Evolutionary conservation across 1,140 invertebrate genomes (phyloP).

Genomic region (Ctenoplectra terminalis): DNA sequence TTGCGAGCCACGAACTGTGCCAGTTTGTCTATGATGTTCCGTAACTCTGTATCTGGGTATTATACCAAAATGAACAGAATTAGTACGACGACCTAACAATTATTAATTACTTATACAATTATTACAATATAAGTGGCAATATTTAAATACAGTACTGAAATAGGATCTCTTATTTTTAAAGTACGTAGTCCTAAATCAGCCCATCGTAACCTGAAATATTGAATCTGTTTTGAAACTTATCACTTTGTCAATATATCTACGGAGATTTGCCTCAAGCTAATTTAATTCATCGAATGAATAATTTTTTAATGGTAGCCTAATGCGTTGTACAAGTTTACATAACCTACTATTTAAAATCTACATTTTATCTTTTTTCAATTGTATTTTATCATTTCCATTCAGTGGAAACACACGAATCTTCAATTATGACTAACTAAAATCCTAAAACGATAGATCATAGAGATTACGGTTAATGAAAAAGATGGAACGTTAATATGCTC

Average conservation of each 20-base stretch:
- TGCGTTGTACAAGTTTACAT: constrained; percentile 41
- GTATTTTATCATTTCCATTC: constrained; percentile 24
- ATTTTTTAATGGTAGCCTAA: constrained; percentile 38
- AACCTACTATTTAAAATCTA: constrained; percentile 48
- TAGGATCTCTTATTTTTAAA: constrained; percentile 42
- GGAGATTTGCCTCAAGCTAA: constrained; percentile 20
- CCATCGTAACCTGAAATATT: constrained; percentile 54
- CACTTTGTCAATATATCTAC: constrained; percentile 22
- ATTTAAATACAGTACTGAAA: constrained; percentile 51
- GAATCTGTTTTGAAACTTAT: constrained; percentile 41
- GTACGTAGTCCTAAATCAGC: constrained; percentile 48
- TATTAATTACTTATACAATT: constrained; percentile 28
- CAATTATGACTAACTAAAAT: constrained; percentile 44
- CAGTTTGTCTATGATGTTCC: constrained; percentile 98
- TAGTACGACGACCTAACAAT: constrained; percentile 17
- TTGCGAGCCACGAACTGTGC: constrained; percentile 99
- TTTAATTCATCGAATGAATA: constrained; percentile 30
- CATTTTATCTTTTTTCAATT: constrained; percentile 18
- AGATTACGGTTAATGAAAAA: constrained; percentile 39
- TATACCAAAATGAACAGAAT: constrained; percentile 58
- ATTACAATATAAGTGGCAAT: constrained; percentile 28
- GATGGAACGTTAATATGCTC: constrained; percentile 37
- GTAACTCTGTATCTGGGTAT: constrained; percentile 92
- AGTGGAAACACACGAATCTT: constrained; percentile 24
- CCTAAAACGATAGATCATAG: constrained; percentile 41